phyloP scores from a whole-genome alignment of 2,113 vertebrate species.

The Halichoeres trimaculatus region DNA sequence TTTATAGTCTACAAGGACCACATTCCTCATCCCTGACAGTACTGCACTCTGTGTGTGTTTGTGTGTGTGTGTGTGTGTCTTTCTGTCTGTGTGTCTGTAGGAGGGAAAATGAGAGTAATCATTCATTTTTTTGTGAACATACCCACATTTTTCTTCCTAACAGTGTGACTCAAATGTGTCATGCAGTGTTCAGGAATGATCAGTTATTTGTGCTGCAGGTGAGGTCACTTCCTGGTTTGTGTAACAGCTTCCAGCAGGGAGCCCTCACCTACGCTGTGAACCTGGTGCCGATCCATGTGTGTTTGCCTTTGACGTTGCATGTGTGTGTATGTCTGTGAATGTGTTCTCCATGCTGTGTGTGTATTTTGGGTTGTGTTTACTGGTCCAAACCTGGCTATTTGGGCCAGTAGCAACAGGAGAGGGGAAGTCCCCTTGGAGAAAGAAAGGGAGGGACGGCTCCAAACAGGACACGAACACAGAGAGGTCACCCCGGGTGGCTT shows the following conservation, averaged over 20 bases:
- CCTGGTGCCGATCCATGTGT: conserved; percentile 21
- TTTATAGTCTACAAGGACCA: conserved; percentile 34
- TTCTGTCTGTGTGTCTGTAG: conserved; percentile 2
- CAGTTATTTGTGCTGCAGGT: conserved; percentile 28
- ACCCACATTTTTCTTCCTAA: not conserved
- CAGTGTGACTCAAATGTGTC: conserved; percentile 29
- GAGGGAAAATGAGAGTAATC: not conserved
- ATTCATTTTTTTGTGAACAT: not conserved
- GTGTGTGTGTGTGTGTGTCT: conserved; percentile 11
- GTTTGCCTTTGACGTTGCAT: conserved; percentile 19
- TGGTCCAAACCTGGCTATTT: conserved; percentile 51
- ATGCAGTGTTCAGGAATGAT: conserved; percentile 28
- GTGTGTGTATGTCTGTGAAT: conserved; percentile 17
- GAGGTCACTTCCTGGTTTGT: conserved; percentile 66
- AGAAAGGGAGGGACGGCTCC: conserved; percentile 38
- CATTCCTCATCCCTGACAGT: conserved; percentile 21
- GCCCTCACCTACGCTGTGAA: conserved; percentile 35
- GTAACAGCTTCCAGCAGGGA: conserved; percentile 44
- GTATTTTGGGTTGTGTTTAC: conserved; percentile 67
- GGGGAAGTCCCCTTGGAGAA: conserved; percentile 67
- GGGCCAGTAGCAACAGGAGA: conserved; percentile 68
- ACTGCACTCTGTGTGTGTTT: conserved; percentile 19
- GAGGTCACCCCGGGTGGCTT: conserved; percentile 49
- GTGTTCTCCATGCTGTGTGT: conserved; percentile 55
- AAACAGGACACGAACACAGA: conserved; percentile 69